Percentiles rank a stretch among this genome's conserved stretches.
phyloP scores from a whole-genome alignment of 2,797 vertebrate species.

The Oophaga sylvatica region DNA sequence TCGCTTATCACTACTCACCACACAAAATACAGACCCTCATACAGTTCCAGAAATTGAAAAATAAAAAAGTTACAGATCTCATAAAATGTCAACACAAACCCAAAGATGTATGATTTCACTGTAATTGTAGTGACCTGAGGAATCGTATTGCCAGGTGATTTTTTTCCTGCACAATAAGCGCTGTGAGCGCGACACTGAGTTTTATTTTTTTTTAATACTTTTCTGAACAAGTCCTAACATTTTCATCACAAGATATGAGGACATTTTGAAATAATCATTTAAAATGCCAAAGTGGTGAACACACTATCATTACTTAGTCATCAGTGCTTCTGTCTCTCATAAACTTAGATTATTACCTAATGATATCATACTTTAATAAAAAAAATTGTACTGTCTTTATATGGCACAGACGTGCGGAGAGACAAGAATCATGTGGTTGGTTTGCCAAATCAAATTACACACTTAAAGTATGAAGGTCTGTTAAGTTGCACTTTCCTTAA shows the following conservation, averaged over 20 bases:
- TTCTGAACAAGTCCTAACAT: neutral
- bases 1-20: no score
- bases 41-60: no score
- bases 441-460: neutral
- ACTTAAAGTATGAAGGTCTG: neutral
- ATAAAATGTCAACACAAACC: no score
- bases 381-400: neutral
- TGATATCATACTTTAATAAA: conserved; percentile 28
- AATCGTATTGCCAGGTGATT: no score
- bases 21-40: no score
- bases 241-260: neutral
- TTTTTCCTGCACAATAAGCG: no score
- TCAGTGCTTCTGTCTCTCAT: neutral
- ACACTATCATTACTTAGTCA: conserved; percentile 21
- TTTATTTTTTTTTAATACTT: neutral
- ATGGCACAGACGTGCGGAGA: neutral
- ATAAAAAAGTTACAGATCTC: no score
- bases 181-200: neutral
- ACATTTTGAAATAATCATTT: conserved; percentile 12
- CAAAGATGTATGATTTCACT: no score
- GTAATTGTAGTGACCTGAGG: no score
- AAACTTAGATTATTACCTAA: neutral
- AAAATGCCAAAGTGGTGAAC: conserved; percentile 1
- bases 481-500: no score
- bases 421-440: neutral